Conservation (phyloP, 2,888 invertebrate species). For the Pardosa pseudoannulata region DNA sequence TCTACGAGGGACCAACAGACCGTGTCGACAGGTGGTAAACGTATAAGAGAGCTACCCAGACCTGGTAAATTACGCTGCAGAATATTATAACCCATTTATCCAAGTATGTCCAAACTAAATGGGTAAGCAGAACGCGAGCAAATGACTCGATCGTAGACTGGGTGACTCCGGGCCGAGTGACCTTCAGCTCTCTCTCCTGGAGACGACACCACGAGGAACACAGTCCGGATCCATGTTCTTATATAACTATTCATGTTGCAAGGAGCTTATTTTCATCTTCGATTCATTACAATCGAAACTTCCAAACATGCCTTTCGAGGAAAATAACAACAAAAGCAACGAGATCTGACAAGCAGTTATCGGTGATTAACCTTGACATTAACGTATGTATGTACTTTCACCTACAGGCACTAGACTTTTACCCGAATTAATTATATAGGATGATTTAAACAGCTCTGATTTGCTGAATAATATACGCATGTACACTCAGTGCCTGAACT, state of each 20-base stretch:
- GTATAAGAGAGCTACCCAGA: not conserved
- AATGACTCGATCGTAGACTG: not conserved
- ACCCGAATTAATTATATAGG: not conserved
- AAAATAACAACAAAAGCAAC: not conserved
- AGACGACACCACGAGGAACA: not conserved
- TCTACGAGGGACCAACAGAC: too few relatives aligned
- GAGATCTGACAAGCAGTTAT: not conserved
- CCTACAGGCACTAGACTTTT: slow-evolving; percentile 13
- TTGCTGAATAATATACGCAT: slow-evolving; percentile 6
- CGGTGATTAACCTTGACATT: slow-evolving; percentile 17
- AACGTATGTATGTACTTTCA: not conserved
- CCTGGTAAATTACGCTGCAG: not conserved
- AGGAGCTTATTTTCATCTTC: slow-evolving; percentile 3
- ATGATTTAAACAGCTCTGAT: slow-evolving; percentile 3
- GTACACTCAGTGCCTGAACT: not conserved
- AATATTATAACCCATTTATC: not conserved
- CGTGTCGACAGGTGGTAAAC: not conserved
- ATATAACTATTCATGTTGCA: not conserved
- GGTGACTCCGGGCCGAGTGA: not conserved
- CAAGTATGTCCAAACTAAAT: not conserved
- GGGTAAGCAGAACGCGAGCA: not conserved
- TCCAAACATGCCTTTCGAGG: not conserved
- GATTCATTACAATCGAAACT: slow-evolving; percentile 5
- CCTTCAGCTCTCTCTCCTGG: not conserved
- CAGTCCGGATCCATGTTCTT: not conserved